phyloP scores from a whole-genome alignment of 2,888 invertebrate genomes.

The Drosophila nr. perissopoda region DNA sequence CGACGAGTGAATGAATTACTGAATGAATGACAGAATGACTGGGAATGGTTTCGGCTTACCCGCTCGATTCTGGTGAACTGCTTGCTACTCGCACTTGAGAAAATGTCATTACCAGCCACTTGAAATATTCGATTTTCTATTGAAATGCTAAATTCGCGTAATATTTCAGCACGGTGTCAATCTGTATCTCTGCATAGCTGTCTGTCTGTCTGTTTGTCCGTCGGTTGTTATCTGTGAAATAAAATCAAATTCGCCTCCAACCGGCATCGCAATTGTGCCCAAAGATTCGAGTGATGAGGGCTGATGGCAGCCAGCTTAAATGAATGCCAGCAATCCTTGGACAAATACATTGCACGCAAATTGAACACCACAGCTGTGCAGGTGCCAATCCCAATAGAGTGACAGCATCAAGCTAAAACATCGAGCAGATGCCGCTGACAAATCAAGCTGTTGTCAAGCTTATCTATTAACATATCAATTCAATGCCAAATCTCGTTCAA shows the following conservation, averaged over 20 bases:
- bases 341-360: constrained; percentile 19
- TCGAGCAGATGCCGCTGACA: background rate
- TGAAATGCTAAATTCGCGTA: constrained; percentile 77
- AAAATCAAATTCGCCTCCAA: constrained; percentile 42
- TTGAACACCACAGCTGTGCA: constrained; percentile 17
- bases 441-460: background rate
- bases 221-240: constrained; percentile 22
- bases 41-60: constrained; percentile 24
- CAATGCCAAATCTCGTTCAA: background rate
- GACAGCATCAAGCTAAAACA: background rate
- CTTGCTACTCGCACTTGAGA: constrained; percentile 46
- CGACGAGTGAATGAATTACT: constrained; percentile 27
- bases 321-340: constrained; percentile 10
- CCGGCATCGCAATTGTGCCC: constrained; percentile 27
- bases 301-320: constrained; percentile 19
- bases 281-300: constrained; percentile 8
- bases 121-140: constrained; percentile 78
- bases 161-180: constrained; percentile 60
- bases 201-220: constrained; percentile 12
- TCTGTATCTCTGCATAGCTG: constrained; percentile 3
- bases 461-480: constrained; percentile 1
- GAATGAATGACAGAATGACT: constrained; percentile 37
- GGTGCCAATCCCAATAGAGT: background rate
- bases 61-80: constrained; percentile 35
- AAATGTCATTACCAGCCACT: constrained; percentile 79